phyloP scores from a whole-genome alignment of 2,888 invertebrate species.

The Corythucha ciliata region DNA sequence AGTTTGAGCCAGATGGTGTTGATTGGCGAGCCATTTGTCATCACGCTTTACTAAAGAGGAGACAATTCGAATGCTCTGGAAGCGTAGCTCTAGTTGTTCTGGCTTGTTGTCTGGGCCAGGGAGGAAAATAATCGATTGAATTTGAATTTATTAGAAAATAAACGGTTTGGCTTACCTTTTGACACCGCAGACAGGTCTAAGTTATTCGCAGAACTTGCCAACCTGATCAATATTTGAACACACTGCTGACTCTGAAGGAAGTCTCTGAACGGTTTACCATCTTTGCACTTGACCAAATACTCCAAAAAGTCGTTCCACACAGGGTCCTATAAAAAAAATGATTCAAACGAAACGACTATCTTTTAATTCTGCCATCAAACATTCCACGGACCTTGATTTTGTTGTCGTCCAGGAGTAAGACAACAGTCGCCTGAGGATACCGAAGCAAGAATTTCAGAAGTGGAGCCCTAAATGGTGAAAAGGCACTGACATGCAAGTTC shows the following conservation, averaged over 20 bases:
- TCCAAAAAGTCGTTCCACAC: conserved; percentile 80
- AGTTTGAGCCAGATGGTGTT: conserved; percentile 66
- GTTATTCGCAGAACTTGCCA: conserved; percentile 41
- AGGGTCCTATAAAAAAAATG: conserved; percentile 52
- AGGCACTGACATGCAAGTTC: conserved; percentile 78
- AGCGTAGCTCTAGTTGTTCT: conserved; percentile 71
- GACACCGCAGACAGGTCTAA: too few species aligned
- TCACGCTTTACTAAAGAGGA: conserved; percentile 73
- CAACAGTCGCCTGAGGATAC: conserved; percentile 69
- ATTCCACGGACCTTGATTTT: conserved; percentile 53
- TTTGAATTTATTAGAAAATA: too few species aligned
- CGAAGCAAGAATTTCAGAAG: conserved; percentile 78
- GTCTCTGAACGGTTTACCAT: conserved; percentile 70
- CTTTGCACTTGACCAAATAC: conserved; percentile 69
- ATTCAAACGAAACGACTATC: too few species aligned
- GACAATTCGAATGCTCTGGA: conserved; percentile 73
- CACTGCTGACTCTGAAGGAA: conserved; percentile 58
- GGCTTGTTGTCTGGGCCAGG: too few species aligned
- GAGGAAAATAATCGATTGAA: too few species aligned
- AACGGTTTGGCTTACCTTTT: too few species aligned
- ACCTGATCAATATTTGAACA: conserved; percentile 51
- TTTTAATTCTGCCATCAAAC: too few species aligned
- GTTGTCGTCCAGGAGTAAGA: conserved; percentile 67
- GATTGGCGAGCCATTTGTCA: conserved; percentile 76
- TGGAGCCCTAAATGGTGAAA: conserved; percentile 81